These are phyloP conservation scores for Pollenia griseotomentosa DNA, from an alignment of 2,888 invertebrate genomes.

Conservation along the genomic window DNA sequence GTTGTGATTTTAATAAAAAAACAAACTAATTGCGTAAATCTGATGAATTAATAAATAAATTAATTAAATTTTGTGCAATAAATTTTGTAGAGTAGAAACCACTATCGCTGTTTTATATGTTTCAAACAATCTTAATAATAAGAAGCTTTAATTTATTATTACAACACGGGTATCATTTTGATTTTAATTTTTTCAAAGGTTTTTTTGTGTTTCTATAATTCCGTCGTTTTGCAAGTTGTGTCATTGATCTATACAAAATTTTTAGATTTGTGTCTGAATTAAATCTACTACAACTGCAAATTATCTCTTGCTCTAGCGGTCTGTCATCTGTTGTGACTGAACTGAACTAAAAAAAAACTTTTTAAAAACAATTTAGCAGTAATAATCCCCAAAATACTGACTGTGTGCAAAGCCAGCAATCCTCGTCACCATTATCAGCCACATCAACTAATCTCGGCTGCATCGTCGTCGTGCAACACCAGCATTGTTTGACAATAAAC, in stretches of 20 bases:
- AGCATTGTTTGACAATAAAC: constrained; percentile 46
- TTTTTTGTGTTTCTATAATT: background rate
- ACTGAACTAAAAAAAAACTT: constrained; percentile 31
- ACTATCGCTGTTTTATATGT: constrained; percentile 16
- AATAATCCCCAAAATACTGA: constrained; percentile 14
- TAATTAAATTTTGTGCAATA: constrained; percentile 62
- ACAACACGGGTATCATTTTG: background rate
- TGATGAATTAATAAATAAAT: constrained; percentile 5
- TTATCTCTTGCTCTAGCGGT: background rate
- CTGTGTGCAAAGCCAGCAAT: constrained; percentile 3
- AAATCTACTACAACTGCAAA: background rate
- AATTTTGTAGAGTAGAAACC: constrained; percentile 9
- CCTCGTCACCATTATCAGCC: background rate
- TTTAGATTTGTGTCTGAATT: background rate
- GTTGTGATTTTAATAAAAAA: background rate
- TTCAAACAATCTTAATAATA: constrained; percentile 4
- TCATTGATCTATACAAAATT: constrained; percentile 2
- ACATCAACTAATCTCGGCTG: background rate
- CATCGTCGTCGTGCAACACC: constrained; percentile 10
- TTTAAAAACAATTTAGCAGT: constrained; percentile 3
- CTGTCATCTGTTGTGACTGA: constrained; percentile 26
- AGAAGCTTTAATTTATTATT: constrained; percentile 28
- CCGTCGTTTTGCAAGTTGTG: background rate
- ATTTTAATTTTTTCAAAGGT: background rate
- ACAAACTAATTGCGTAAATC: background rate